These are phyloP conservation scores for Hoplostethus atlanticus DNA, from an alignment of 2,797 vertebrate genomes.

Conservation along the genomic window DNA sequence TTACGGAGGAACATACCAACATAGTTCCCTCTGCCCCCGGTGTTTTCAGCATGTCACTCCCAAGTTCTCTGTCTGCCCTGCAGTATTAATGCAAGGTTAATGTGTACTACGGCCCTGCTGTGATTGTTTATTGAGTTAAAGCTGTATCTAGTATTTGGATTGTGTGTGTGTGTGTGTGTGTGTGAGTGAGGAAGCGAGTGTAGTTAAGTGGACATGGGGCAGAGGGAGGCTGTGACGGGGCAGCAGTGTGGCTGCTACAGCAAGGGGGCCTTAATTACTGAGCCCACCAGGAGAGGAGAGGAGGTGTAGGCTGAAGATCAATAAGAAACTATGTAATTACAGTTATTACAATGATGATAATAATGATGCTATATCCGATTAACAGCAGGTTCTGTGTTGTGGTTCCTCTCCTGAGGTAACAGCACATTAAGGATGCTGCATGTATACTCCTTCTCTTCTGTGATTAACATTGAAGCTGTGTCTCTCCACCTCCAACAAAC, in stretches of 20 bases:
- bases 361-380: slow-evolving; percentile 6
- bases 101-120: neutral
- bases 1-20: slow-evolving; percentile 16
- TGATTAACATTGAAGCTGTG: slow-evolving; percentile 34
- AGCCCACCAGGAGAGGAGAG: slow-evolving; percentile 12
- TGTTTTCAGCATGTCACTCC: slow-evolving; percentile 12
- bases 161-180: slow-evolving; percentile 6
- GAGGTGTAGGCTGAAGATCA: neutral
- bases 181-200: neutral
- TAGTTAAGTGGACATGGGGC: neutral
- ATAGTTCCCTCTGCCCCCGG: slow-evolving; percentile 30
- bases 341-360: slow-evolving; percentile 19
- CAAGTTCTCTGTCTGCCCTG: neutral
- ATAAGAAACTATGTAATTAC: neutral
- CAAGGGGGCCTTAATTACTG: slow-evolving; percentile 52
- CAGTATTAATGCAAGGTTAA: slow-evolving; percentile 4
- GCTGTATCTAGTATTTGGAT: neutral
- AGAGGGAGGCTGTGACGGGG: slow-evolving; percentile 9
- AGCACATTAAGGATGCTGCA: slow-evolving; percentile 38
- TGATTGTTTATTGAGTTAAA: neutral
- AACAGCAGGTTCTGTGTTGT: no score
- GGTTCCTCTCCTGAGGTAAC: slow-evolving; percentile 15
- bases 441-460: slow-evolving; percentile 20
- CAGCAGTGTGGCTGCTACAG: slow-evolving; percentile 21
- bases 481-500: slow-evolving; percentile 8